A percentile compares a stretch with the other conserved stretches of the same genome.
These are phyloP conservation scores for Psilanteris sp. DNA, from an alignment of 1,140 invertebrate genomes.

Conservation along the genomic window DNA sequence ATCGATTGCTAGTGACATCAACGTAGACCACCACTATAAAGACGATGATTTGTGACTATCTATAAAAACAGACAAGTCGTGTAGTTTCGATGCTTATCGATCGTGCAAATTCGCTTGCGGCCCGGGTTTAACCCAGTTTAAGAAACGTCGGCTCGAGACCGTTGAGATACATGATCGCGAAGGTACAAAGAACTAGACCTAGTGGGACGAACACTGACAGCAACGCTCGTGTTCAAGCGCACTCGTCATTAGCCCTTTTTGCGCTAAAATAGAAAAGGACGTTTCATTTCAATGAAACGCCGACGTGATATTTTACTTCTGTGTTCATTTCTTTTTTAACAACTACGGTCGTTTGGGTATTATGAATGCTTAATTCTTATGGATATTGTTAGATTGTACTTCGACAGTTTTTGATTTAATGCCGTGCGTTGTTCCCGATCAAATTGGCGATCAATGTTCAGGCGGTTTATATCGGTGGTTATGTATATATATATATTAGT, in stretches of 20 bases:
- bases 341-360: too few species aligned
- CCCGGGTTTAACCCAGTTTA: constrained; percentile 52
- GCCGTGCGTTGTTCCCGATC: too few species aligned
- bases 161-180: constrained; percentile 13
- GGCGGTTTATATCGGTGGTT: too few species aligned
- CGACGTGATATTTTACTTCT: background rate
- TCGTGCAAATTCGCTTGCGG: constrained; percentile 36
- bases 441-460: too few species aligned
- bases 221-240: constrained; percentile 12
- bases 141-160: constrained; percentile 17
- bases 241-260: constrained; percentile 14
- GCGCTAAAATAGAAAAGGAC: constrained; percentile 9
- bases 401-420: too few species aligned
- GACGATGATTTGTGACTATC: constrained; percentile 19
- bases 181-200: constrained; percentile 25
- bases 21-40: constrained; percentile 7
- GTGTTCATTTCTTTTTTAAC: too few species aligned
- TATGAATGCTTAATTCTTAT: too few species aligned
- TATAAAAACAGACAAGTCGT: constrained; percentile 39
- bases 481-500: too few species aligned
- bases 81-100: constrained; percentile 43
- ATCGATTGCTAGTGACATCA: constrained; percentile 2
- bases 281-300: constrained; percentile 3
- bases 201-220: background rate
- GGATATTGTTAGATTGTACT: too few species aligned